Evolutionary conservation across 2,888 invertebrate genomes (phyloP), one percentile per base, ranked within the genome.

Genomic region (Scelioninae gen. 1): DNA sequence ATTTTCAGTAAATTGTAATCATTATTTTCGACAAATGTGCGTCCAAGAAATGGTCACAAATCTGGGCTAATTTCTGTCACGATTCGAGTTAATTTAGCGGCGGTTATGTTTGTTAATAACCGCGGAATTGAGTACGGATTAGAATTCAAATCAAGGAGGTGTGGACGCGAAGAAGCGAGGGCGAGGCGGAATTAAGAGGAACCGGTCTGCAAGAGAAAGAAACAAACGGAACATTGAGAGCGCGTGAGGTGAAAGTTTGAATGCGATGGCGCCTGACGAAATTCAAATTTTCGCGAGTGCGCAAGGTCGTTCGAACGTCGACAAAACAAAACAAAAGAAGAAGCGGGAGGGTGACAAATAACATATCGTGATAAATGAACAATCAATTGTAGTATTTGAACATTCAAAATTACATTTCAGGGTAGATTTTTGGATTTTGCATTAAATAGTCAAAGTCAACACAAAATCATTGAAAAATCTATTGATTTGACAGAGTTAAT

Each of bases 211-310:
- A 68, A 62, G 82, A 69, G 75, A 75, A 83, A 83, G 77, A 79
- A 76, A 81, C 65, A 81, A 81, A 72, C 69, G 71, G 81, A 82
- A 29, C 49, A 80, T 75, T 49, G 74, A 69, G 80, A 75, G 80
- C 72, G 68, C 55, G 47, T 31, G 45, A 49, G 81, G 81, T 81
- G 81, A 81, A 81, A 81, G 81, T 75, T 38, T 62, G 62, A 68
- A 69, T 69, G 43, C 5, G 69, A 23, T 40, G 81, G 68, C 68
- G 74, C 68, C 65, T 49, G 49, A 71, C 81, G 38, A 72, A 76
- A 76, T 82, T 76, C 53, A 65, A 82, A 82, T 82, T 82, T 76
- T 71, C 58, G 75, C 72, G 65, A 66, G 62, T 56, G 38, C 63
- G 71, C 76, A 82, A 82, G 76, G 81, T 82, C 81, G 66, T 71